These are phyloP conservation scores for Noctua fimbriata DNA, from an alignment of 2,888 invertebrate species.

Conservation along the genomic window DNA sequence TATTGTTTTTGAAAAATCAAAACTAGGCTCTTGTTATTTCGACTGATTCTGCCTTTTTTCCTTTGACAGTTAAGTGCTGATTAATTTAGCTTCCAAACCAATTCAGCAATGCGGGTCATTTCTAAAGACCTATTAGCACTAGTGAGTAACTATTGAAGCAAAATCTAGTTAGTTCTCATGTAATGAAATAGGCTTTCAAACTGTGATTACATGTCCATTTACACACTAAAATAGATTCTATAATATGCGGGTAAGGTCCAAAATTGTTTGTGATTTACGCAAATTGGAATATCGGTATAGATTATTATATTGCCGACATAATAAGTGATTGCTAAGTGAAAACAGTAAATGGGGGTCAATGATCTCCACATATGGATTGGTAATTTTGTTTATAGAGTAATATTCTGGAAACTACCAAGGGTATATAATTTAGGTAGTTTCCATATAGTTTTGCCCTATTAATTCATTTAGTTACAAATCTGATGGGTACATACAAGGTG, in stretches of 20 bases:
- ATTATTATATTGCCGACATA: conserved; percentile 39
- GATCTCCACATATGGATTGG: not conserved
- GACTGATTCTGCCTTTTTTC: not conserved
- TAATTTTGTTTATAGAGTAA: not conserved
- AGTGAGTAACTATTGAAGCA: conserved; percentile 22
- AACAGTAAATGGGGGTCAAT: conserved; percentile 18
- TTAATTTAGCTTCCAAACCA: not conserved
- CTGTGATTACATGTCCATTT: conserved; percentile 28
- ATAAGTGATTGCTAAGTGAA: conserved; percentile 44
- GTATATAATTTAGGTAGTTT: not conserved
- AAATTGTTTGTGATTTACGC: not conserved
- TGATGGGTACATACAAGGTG: not conserved
- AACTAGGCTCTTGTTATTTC: not conserved
- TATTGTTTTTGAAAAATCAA: not conserved
- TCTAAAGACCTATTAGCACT: conserved; percentile 14
- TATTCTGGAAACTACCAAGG: not conserved
- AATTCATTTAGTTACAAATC: not conserved
- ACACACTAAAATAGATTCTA: conserved; percentile 11
- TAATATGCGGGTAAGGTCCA: not conserved
- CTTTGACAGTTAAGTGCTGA: not conserved
- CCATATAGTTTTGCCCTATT: not conserved
- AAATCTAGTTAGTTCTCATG: conserved; percentile 24
- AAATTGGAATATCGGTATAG: conserved; percentile 22
- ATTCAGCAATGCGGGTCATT: not conserved
- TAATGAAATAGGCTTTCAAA: conserved; percentile 32